Evolutionary conservation across 2,797 vertebrate genomes (phyloP).

Genomic region (Mus caroli): DNA sequence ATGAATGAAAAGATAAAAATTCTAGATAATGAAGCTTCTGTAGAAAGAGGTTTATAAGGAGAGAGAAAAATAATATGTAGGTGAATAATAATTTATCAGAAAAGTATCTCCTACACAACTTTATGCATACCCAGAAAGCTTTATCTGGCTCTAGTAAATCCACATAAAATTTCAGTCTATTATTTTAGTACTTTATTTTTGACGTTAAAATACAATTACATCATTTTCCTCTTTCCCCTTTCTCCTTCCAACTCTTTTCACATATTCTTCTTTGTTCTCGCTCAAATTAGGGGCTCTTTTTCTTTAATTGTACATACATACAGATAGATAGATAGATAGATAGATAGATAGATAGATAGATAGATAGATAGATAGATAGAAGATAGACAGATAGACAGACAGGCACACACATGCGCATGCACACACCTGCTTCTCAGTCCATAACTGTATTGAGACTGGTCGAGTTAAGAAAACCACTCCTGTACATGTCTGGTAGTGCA

Average conservation of each 20-base stretch:
- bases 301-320: background rate
- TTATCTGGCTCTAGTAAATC: conserved; percentile 44
- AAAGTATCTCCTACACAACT: background rate
- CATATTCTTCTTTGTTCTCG: background rate
- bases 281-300: background rate
- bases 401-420: background rate
- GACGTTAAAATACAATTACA: background rate
- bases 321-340: too few species aligned
- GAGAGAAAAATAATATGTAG: conserved; percentile 12
- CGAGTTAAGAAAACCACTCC: background rate
- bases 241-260: background rate
- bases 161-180: background rate
- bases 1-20: conserved; percentile 37
- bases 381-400: too few species aligned
- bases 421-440: background rate
- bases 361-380: too few species aligned
- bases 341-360: too few species aligned
- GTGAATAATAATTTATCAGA: conserved; percentile 31
- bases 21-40: background rate
- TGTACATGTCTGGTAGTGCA: too few species aligned
- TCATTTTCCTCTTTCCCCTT: background rate
- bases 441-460: background rate
- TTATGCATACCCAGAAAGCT: background rate
- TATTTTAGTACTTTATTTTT: conserved; percentile 20
- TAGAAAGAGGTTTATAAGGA: conserved; percentile 27